Base-by-base conservation (phyloP, 2,113 vertebrate genomes). In the Meriones unguiculatus region DNA sequence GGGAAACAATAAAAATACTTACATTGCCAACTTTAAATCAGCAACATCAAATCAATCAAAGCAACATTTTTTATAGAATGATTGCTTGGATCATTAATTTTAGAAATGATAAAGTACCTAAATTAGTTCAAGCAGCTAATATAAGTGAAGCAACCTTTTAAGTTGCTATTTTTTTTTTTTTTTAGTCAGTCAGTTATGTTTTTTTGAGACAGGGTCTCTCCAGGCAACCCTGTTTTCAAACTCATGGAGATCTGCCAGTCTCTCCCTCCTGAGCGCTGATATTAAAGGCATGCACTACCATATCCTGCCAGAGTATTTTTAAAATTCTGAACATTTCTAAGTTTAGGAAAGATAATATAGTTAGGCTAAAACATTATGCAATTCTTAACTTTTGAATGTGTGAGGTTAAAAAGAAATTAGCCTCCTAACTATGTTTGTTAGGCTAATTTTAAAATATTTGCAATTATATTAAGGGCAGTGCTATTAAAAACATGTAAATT, bases 91-190 rank as follows among this genome's bases (percentile, higher is more conserved):
- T 95, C 24, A 52, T 81, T 92, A 96, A 62, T 38, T 62, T 62
- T 62, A 92, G 81, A 93, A 81, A 22, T 95, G 18, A 81, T 38
- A 82, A 78, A 59, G 22, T 82, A 84, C 77, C 93, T 90, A 87
- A 94, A 86, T 97, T 85, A 96, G 75, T 96, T 91, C 75, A 76
- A 93, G 93, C 5, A 93, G 50, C 18, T 90, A 82, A 90, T 9
- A 90, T 46, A 78, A 90, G 35, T 41, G 28, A 93, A 95, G 75
- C 50, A 94, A 87, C 3, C 17, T 93, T 93, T 17, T 41, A n/a
- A 82, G 57, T 82, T 14, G 57, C 57, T 82, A 24, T 82, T 59
- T 52, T 50, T 50, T 77, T 81, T 46, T 46, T 46, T 46, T 46
- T 46, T 46, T 46, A n/a, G 35, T 25, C 20, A 82, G 12, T 38